Base-by-base conservation (phyloP, 2,888 invertebrate genomes). In the Subacronicta megacephala region DNA sequence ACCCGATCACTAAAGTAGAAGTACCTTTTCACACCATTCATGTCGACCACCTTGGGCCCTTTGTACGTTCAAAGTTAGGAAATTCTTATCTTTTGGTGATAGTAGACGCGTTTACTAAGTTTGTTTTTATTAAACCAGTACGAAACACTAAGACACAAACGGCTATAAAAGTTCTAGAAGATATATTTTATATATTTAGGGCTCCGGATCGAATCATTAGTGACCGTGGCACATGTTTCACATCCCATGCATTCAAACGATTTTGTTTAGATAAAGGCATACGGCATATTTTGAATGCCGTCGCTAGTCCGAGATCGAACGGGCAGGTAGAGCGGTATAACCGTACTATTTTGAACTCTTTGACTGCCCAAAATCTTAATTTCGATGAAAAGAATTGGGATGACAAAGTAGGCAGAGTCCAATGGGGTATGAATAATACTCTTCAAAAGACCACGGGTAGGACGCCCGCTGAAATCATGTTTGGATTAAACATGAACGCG, bases 41-140 rank as follows among this genome's bases (percentile, higher is more conserved):
- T 16, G n/a, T 38, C 6, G 47, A 38, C 29, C 47, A 47, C 7
- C 10, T 50, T 0, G 50, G 50, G 0, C 50, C 41, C 9, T 50
- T 50, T 10, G 50, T 35, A 0, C 20, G 16, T 9, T 41, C 50
- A 7, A 50, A 35, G 2, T 13, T 29, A 38, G 47, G 47, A 6
- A 17, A 46, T 15, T 16, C 2, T 26, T 26, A 49, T n/a, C 0
- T 40, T 2, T 13, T 49, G 7, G 38, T 31, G 6, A 13, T 49
- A 1, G 31, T 20, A 18, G 49, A 49, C 3, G n/a, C 31, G 1
- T 40, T 40, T 15, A 49, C 47, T 7, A 40, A 33, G 2, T 49
- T 40, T 12, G 10, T 29, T 0, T 40, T 12, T 13, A 31, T 20
- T 6, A 47, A 18, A 3, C 38, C 38, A 7, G 38, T 38, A 2